Evolutionary conservation across 2,113 vertebrate genomes (phyloP).

Genomic region (Mus pahari): DNA sequence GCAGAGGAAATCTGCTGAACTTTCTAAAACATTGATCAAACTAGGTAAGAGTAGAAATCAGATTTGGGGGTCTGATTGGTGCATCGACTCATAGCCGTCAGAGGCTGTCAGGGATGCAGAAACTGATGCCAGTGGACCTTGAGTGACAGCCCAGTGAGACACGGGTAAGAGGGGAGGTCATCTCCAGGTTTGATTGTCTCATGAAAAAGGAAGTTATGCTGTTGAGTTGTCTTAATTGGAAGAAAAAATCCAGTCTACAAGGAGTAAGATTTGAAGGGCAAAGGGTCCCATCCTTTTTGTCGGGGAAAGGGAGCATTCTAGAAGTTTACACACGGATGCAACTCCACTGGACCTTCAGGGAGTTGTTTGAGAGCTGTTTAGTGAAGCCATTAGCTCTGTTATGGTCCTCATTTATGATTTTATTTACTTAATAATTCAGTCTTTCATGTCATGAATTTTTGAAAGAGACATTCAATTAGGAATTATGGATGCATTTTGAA

Average conservation of each 20-base stretch:
- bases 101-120: conserved; percentile 53
- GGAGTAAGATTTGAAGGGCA: background rate
- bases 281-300: rapidly evolving
- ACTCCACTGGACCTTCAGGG: background rate
- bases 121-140: conserved; percentile 30
- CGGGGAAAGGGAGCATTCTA: background rate
- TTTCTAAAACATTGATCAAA: conserved; percentile 75
- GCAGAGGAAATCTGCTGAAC: conserved; percentile 81
- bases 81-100: conserved; percentile 67
- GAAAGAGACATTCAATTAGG: conserved; percentile 70
- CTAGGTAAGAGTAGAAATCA: conserved; percentile 75
- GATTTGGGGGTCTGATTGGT: conserved; percentile 71
- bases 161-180: background rate
- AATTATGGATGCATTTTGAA: conserved; percentile 67
- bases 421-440: conserved; percentile 63
- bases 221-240: background rate
- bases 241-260: background rate
- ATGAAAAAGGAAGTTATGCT: background rate
- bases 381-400: conserved; percentile 55
- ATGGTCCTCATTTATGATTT: conserved; percentile 61
- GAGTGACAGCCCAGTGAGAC: conserved; percentile 76
- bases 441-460: conserved; percentile 66
- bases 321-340: background rate
- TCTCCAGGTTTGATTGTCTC: conserved; percentile 24
- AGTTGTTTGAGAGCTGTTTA: conserved; percentile 12